Base-by-base conservation (phyloP, 2,797 vertebrate genomes). In the Atherinosoma microstoma region DNA sequence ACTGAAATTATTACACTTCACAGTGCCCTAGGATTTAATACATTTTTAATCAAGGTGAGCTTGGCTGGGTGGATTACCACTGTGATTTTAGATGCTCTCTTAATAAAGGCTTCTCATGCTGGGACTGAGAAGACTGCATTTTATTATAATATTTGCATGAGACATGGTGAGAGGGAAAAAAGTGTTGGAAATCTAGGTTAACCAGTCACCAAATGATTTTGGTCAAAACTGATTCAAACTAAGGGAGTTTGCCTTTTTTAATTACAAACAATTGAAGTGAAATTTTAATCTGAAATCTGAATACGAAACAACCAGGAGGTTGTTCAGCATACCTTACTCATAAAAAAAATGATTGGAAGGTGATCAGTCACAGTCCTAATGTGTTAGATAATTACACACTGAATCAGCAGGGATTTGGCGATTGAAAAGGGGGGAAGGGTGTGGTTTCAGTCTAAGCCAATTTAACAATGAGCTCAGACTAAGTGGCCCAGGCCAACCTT, bases 11-110 rank as follows among this genome's bases (percentile, higher is more conserved):
- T 94, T 91, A 90, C 90, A 86, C 92, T 94, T 94, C 89, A 90
- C 91, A 90, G 91, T 91, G 93, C 91, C 91, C 86, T 87, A 90
- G 88, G 89, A 91, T 93, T 92, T 80, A 89, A 93, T 95, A 87
- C 80, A 93, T 95, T 93, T 95, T 94, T 94, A 91, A 95, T 94
- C 92, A 91, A 91, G 90, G 86, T 94, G 85, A 93, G 90, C 90
- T 87, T 79, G 90, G 87, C 85, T 84, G 87, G 79, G 84, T 89
- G 87, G 90, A 88, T 91, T 89, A 88, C 89, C 80, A 82, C 86
- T 91, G 85, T 90, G 92, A 85, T 89, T 92, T 91, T 84, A 87
- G 90, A 91, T 91, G 84, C 88, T 88, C 84, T 93, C 89, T 90
- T 92, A 89, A 90, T 88, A 91, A 91, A 89, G 93, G 83, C 84